phyloP scores from a whole-genome alignment of 2,797 vertebrate genomes.

The Leuciscus waleckii region DNA sequence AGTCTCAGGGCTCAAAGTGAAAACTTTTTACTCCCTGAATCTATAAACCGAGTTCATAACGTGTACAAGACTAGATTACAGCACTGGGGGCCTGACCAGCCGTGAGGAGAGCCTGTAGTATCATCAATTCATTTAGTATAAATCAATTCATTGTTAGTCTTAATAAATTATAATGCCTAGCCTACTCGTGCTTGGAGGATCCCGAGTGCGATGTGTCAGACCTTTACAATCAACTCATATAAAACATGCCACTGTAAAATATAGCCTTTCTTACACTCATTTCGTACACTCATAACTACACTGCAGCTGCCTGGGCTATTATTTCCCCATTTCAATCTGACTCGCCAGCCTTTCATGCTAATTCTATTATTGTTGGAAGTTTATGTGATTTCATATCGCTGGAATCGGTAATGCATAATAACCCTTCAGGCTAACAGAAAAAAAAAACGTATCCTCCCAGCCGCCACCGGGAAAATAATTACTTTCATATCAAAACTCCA shows the following conservation, averaged over 20 bases:
- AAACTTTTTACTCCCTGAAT: conserved; percentile 98
- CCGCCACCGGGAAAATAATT: conserved; percentile 99
- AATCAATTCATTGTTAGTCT: conserved; percentile 47
- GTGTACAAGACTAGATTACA: conserved; percentile 90
- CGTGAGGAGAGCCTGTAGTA: conserved; percentile 6
- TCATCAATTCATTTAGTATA: conserved; percentile 44
- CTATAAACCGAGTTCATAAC: conserved; percentile 71
- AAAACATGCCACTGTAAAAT: conserved; percentile 25
- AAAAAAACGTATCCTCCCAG: conserved; percentile 79
- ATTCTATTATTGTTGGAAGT: conserved; percentile 96
- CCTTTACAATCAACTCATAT: conserved; percentile 6
- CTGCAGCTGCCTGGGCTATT: conserved; percentile 92
- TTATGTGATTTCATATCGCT: conserved; percentile 95
- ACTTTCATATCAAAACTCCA: conserved; percentile 99
- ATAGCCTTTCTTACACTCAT: conserved; percentile 56
- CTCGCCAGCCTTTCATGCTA: conserved; percentile 98
- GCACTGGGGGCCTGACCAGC: conserved; percentile 81
- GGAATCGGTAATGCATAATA: conserved; percentile 93
- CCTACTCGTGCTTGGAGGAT: not conserved
- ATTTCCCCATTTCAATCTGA: conserved; percentile 95
- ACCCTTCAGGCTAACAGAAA: conserved; percentile 83
- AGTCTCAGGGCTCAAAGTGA: conserved; percentile 94
- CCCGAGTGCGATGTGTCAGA: not conserved
- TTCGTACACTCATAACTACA: conserved; percentile 25
- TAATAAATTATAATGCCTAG: conserved; percentile 25